Evolutionary conservation across 64 coral and sea anemone genomes (phyloP).

Genomic region (Montipora efflorescens): DNA sequence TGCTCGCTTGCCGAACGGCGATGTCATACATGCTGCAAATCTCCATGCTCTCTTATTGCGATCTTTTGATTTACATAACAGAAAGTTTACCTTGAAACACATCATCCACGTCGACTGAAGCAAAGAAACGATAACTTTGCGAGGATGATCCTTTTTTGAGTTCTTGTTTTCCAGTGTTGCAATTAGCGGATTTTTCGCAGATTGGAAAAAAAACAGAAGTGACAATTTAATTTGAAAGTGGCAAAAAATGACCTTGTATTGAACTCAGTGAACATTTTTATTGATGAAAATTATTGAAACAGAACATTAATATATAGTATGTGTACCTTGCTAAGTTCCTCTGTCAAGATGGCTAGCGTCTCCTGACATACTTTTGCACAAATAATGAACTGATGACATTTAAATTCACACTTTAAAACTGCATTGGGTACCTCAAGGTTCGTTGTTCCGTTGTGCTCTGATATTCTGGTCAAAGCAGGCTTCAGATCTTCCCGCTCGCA

Average conservation of each 20-base stretch:
- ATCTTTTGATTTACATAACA: conserved; percentile 3
- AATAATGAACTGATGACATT: conserved; percentile 21
- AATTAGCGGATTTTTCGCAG: neutral
- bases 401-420: conserved; percentile 33
- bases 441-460: conserved; percentile 23
- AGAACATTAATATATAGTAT: neutral
- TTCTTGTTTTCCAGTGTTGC: neutral
- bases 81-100: conserved; percentile 9
- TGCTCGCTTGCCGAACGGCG: neutral
- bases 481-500: neutral
- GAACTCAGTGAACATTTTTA: neutral
- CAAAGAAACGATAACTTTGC: neutral
- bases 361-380: conserved; percentile 9
- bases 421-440: conserved; percentile 38
- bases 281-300: neutral
- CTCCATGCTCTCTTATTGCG: neutral
- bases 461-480: neutral
- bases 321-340: conserved; percentile 30
- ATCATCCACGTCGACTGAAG: neutral
- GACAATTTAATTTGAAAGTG: conserved; percentile 16
- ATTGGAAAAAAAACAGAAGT: neutral
- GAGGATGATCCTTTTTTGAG: neutral
- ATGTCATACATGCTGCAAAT: neutral
- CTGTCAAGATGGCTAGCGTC: neutral
- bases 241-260: conserved; percentile 13